A percentile compares a stretch with the other conserved stretches of the same genome.
These are phyloP conservation scores for Patagioenas fasciata DNA, from an alignment of 2,113 vertebrate genomes.

Conservation along the genomic window DNA sequence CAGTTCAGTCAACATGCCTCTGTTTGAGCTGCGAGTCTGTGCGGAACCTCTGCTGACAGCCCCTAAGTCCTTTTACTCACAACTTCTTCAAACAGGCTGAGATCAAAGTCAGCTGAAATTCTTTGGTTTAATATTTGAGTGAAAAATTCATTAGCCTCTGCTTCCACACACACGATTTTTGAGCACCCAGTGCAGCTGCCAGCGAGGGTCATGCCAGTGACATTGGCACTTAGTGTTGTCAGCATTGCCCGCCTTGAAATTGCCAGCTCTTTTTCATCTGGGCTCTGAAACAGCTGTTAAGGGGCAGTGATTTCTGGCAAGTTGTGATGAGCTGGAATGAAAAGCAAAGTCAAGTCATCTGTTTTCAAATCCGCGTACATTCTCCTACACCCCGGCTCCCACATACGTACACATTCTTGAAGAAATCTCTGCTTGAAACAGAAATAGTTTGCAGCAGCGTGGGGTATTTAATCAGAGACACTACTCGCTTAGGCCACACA, in stretches of 20 bases:
- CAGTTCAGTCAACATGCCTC: not conserved
- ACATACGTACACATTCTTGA: not conserved
- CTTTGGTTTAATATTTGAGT: not conserved
- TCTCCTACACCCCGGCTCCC: conserved; percentile 1
- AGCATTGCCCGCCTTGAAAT: not conserved
- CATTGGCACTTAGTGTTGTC: not conserved
- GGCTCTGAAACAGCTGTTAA: not conserved
- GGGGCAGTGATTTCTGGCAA: not conserved
- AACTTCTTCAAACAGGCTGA: not conserved
- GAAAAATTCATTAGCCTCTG: not conserved
- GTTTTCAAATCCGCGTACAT: fast-evolving
- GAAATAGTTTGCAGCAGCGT: not conserved
- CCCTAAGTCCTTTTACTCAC: not conserved
- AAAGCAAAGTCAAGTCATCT: not conserved
- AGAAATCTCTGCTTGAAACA: not conserved
- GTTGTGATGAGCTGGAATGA: not conserved
- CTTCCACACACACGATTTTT: not conserved
- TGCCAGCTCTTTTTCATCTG: not conserved
- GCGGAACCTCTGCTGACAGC: not conserved
- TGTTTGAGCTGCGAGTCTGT: not conserved
- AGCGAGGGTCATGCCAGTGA: not conserved
- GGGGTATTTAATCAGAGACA: not conserved
- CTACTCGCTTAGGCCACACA: not conserved
- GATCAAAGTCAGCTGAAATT: not conserved
- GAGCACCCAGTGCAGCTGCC: not conserved